Conservation (phyloP, 2,888 invertebrate species). For the Drosophila anomelani region DNA sequence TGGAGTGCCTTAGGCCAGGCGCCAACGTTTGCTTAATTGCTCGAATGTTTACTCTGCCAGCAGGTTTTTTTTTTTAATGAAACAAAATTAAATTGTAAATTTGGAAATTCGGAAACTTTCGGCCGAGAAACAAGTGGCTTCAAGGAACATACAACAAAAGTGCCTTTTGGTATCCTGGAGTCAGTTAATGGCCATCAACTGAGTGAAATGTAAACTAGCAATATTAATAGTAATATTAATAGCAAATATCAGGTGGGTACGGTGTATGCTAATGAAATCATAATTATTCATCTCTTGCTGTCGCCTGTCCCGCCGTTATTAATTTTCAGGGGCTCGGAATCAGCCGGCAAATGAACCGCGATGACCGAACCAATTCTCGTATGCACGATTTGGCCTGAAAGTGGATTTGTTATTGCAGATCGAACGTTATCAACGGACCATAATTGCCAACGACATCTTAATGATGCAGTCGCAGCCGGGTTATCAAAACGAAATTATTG, state of each 20-base stretch:
- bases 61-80: slow-evolving; percentile 25
- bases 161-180: slow-evolving; percentile 63
- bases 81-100: background rate
- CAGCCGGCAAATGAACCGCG: slow-evolving; percentile 45
- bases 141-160: slow-evolving; percentile 1
- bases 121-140: slow-evolving; percentile 17
- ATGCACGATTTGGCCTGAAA: slow-evolving; percentile 30
- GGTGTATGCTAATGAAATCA: background rate
- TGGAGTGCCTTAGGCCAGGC: slow-evolving; percentile 29
- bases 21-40: slow-evolving; percentile 33
- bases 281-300: slow-evolving; percentile 6
- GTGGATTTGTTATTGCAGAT: slow-evolving; percentile 24
- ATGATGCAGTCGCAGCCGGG: slow-evolving; percentile 41
- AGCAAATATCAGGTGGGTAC: no score
- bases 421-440: slow-evolving; percentile 36
- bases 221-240: no score
- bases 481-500: slow-evolving; percentile 51
- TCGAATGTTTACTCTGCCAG: slow-evolving; percentile 25
- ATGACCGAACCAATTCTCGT: slow-evolving; percentile 51
- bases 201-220: no score
- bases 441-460: slow-evolving; percentile 48
- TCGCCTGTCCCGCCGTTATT: slow-evolving; percentile 24
- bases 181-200: slow-evolving; percentile 25
- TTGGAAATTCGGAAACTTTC: slow-evolving; percentile 15
- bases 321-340: slow-evolving; percentile 34